Base-by-base conservation (phyloP, 2,888 invertebrate genomes). In the Plebejus melissa region DNA sequence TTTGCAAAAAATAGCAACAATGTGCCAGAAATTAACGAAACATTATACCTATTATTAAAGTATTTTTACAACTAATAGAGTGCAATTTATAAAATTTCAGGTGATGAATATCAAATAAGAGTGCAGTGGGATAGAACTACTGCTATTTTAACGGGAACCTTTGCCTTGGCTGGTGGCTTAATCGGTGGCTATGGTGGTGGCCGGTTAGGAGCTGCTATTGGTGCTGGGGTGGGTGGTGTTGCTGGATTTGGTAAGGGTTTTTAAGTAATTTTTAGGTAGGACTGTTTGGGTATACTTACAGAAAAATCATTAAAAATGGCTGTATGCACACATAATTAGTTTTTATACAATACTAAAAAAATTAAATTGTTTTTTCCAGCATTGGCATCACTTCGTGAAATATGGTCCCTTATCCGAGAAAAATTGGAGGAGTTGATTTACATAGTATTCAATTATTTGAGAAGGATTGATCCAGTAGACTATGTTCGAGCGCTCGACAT, bases 171-270 rank as follows among this genome's bases (percentile, higher is more conserved):
- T 0, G 93, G 92, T 0, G 90, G 88, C 0, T 16, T 90, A 1
- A 41, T 91, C 0, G 93, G 93, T 0, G 89, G 89, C 0, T 87
- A 86, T 32, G 83, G 86, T 0, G 90, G 91, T 0, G 91, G 92
- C 0, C 78, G 87, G 69, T 1, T 90, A 5, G 90, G 90, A 0
- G 91, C 90, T 0, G 89, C 87, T 0, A 46, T 91, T 0, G 92
- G 92, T 0, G 89, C 88, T 0, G 88, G 91, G 0, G 80, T 91
- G 0, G 90, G 88, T 0, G 85, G 90, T 0, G 88, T 82, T 0
- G 81, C 89, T 0, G 91, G 90, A 0, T 70, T 87, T 2, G 89
- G 89, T 13, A 74, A 36, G 16, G 46, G n/a, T 65, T 28, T 69
- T 13, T 60, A 46, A 46, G 46, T 46, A 9, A 46, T 46, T 46